Conservation (phyloP, 1,140 invertebrate genomes). For the Polypedilum pembai region DNA sequence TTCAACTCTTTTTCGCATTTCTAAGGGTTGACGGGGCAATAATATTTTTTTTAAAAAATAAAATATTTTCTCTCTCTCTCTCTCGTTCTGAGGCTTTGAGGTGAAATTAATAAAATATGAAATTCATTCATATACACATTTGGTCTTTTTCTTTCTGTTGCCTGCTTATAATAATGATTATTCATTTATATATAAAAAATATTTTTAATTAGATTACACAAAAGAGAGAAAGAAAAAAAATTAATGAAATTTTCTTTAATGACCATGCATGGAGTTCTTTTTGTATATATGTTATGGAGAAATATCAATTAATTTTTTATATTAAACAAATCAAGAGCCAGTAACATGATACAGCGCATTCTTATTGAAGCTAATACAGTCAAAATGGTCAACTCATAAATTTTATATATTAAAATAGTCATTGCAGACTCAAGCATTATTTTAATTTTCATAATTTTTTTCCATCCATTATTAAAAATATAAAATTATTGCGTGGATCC, state of each 20-base stretch:
- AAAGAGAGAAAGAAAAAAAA: too few species aligned
- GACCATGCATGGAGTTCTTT: neutral
- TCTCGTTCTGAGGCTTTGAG: constrained; percentile 16
- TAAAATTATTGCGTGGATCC: constrained; percentile 25
- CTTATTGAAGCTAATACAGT: too few species aligned
- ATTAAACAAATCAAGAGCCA: neutral
- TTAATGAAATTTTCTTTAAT: neutral
- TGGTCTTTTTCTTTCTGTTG: neutral
- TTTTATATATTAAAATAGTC: neutral
- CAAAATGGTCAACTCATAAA: neutral
- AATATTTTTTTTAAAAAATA: neutral
- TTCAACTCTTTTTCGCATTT: neutral
- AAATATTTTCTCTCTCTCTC: neutral
- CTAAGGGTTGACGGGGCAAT: constrained; percentile 15
- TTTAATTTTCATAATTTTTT: constrained; percentile 1
- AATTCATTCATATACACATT: neutral
- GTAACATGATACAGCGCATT: too few species aligned
- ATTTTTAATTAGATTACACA: neutral
- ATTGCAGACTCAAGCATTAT: neutral
- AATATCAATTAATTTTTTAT: constrained; percentile 29
- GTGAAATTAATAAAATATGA: constrained; percentile 19
- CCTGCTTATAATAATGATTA: neutral
- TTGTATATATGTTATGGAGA: neutral
- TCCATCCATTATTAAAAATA: constrained; percentile 20
- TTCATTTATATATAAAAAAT: neutral